Evolutionary conservation across 2,113 vertebrate genomes (phyloP), one percentile per base, ranked within the genome.

Genomic region (Microcebus lehilahytsara): DNA sequence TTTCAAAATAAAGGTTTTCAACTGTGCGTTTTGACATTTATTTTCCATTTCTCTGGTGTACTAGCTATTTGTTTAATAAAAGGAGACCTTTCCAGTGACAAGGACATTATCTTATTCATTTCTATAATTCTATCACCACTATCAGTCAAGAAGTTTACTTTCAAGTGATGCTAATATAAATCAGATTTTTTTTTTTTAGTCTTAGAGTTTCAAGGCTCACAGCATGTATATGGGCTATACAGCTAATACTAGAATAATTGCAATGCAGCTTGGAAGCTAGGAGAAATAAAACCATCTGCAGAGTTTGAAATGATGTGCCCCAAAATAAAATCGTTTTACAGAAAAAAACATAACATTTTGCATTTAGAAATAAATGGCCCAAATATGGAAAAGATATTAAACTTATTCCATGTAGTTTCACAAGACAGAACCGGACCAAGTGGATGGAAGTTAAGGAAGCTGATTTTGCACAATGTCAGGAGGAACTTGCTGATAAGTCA

Each of bases 1-100:
- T 78, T 83, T 93, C 58, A 60, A 97, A 97, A 97, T 62, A 93
- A 97, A 88, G 62, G 0, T 66, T 96, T 96, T 85, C 27, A 83
- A 37, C n/a, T 96, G 69, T 84, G 30, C 7, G n/a, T 56, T 96
- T 56, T 96, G 77, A 75, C 40, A 66, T 77, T 92, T 71, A 62
- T 95, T 96, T 98, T 92, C 27, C 34, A 53, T 90, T 91, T 91
- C 51, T 51, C 40, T 53, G 7, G 9, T n/a, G 16, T 6, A 51
- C 20, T 37, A 97, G n/a, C 46, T 91, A 95, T 93, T 71, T 83
- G 95, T 81, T 85, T 85, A 93, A 96, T 74, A 84, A 90, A 93
- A 95, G 23, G 78, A 1, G 3, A 62, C 62, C 90, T 98, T 96
- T 94, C 64, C 8, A 51, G 34, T 84, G 37, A 93, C 75, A 97